Base-by-base conservation (phyloP, 2,113 vertebrate genomes). In the Heterocephalus glaber region DNA sequence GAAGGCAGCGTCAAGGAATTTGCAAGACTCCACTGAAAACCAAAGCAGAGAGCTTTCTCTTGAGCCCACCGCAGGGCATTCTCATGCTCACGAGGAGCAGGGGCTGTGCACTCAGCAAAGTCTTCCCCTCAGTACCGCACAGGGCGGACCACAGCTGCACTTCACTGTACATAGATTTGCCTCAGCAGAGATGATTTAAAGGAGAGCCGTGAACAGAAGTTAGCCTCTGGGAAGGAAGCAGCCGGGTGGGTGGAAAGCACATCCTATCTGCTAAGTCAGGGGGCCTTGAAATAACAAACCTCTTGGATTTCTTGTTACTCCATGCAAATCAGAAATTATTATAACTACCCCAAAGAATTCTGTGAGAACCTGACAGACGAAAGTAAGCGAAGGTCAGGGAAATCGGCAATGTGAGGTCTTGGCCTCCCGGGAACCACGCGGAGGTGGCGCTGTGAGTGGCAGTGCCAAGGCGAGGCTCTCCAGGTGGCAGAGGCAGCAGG, bases 381-480 rank as follows among this genome's bases (percentile, higher is more conserved):
- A 56, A 8, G 35, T 11, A 58, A 92, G 54, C 35, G 33, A 88
- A 56, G 60, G 24, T 7, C 30, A 70, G 44, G 38, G 52, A 86
- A 58, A 28, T 28, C n/a, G n/a, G n/a, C n/a, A n/a, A n/a, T n/a
- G n/a, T n/a, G n/a, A n/a, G n/a, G n/a, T n/a, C 9, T 63, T 9
- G n/a, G 20, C 22, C 20, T 89, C 49, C 44, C 56, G 35, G 68
- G 19, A 49, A 30, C 65, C 56, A 38, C 44, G 20, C 0, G 3
- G 10, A 30, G 26, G 49, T 12, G 1, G 1, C 3, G 14, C 2
- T 22, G 56, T 9, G 30, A 19, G 24, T 5, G 60, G 7, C 56
- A 17, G 47, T 9, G 47, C 47, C 47, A 49, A 9, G 47, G 5
- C 47, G 7, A 61, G n/a, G 83, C 58, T 44, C 68, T 35, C 7